Evolutionary conservation across 2,797 vertebrate genomes (phyloP), one percentile per base, ranked within the genome.

Genomic region (Pterois miles): DNA sequence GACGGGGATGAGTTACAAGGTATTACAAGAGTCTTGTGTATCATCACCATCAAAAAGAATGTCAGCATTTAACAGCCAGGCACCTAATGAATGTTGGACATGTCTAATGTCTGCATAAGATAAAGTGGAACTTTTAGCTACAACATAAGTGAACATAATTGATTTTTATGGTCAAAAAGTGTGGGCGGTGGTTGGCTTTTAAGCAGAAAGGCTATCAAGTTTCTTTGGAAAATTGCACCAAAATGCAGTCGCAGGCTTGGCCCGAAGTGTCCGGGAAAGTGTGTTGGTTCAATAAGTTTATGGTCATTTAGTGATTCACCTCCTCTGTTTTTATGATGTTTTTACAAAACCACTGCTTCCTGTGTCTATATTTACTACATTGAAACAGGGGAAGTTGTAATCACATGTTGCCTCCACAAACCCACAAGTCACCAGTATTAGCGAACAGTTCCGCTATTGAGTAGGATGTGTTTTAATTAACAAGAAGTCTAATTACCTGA

Each of bases 381-480:
- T 50, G 1, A 66, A 73, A 40, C 1, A 34, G 12, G 7, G 12
- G 29, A 73, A 71, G 18, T 71, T 58, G 16, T 50, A 57, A 73
- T 46, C 46, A 33, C 14, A 66, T 20, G 63, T 54, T 70, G 46
- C 67, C 63, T 70, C 59, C 52, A 46, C 64, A 79, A 65, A 79
- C 22, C 74, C 74, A 82, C 59, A 63, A 59, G 23, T 50, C 25
- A 20, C 31, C 27, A 14, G 12, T n/a, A 50, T 72, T 22, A 16
- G 10, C 6, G 34, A 20, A 27, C 65, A 31, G 25, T 65, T 78
- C 74, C 1, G 4, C 65, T 29, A 3, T 25, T 72, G 43, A 65
- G 70, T 5, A 46, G 74, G 56, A 67, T 71, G 60, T 56, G 31
- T 43, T 77, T 76, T 72, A 72, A 71, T 74, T 40, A 65, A 36